These are phyloP conservation scores for Cherax quadricarinatus DNA, from an alignment of 1,140 invertebrate species.

Conservation along the genomic window DNA sequence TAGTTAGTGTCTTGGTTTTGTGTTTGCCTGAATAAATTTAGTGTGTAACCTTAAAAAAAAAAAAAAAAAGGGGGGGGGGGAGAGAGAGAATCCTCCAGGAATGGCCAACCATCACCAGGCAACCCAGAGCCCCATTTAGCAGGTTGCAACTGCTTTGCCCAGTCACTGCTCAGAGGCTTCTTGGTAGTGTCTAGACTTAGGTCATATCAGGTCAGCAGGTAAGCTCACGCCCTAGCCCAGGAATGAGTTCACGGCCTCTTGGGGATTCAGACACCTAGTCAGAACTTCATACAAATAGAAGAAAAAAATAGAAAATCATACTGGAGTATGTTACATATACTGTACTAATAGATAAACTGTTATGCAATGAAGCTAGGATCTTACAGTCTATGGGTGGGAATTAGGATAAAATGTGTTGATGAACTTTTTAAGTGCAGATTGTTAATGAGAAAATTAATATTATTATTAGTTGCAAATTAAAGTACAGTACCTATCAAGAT, in stretches of 20 bases:
- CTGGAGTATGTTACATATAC: neutral
- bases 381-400: conserved; percentile 7
- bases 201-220: conserved; percentile 56
- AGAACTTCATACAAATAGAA: neutral
- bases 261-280: conserved; percentile 19
- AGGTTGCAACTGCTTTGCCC: conserved; percentile 65
- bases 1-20: neutral
- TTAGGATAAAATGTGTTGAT: conserved; percentile 4
- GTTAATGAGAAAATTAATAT: neutral
- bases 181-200: conserved; percentile 50
- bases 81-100: conserved; percentile 41
- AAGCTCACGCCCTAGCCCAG: conserved; percentile 60
- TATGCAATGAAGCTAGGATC: conserved; percentile 1
- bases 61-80: too few relatives aligned
- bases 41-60: neutral
- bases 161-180: conserved; percentile 68
- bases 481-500: neutral
- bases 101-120: conserved; percentile 56
- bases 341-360: neutral
- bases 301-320: too few relatives aligned
- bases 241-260: conserved; percentile 49
- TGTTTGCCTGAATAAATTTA: neutral
- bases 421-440: neutral
- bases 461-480: neutral
- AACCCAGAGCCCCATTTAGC: conserved; percentile 61